Conservation (phyloP, 2,797 vertebrate genomes). For the Squalus acanthias region DNA sequence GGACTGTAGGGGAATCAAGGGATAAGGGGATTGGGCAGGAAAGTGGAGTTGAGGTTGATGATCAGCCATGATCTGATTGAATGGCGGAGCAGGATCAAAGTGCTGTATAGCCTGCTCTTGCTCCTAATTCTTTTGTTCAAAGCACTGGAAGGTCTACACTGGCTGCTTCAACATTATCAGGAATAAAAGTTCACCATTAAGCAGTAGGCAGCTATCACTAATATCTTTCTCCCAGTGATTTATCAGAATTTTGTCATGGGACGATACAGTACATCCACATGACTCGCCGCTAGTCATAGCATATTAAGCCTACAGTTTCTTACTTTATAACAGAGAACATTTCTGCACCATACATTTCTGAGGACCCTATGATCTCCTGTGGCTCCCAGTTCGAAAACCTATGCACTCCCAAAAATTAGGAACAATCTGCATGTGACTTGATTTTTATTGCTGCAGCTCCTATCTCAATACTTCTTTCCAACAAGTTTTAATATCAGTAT, state of each 20-base stretch:
- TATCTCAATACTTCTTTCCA: not conserved
- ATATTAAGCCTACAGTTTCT: not conserved
- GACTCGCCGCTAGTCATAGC: not conserved
- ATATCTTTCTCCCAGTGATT: constrained; percentile 13
- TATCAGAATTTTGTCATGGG: not conserved
- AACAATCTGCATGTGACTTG: not conserved
- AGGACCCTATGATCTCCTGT: not conserved
- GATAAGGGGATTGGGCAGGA: no score
- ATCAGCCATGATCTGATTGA: no score
- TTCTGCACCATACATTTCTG: not conserved
- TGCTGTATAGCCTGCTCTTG: no score
- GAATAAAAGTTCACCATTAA: constrained; percentile 32
- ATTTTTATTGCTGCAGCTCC: not conserved
- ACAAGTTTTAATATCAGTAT: not conserved
- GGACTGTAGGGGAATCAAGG: no score
- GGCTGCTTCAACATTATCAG: not conserved
- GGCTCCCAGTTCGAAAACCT: not conserved
- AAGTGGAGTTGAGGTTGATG: no score
- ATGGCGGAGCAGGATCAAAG: no score
- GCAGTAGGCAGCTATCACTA: not conserved
- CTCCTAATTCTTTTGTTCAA: not conserved
- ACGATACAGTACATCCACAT: not conserved
- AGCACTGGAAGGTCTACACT: not conserved
- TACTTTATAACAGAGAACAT: not conserved
- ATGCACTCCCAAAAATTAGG: not conserved